Evolutionary conservation across 1,140 invertebrate genomes (phyloP).

Genomic region (Rhagoletis zephyria): DNA sequence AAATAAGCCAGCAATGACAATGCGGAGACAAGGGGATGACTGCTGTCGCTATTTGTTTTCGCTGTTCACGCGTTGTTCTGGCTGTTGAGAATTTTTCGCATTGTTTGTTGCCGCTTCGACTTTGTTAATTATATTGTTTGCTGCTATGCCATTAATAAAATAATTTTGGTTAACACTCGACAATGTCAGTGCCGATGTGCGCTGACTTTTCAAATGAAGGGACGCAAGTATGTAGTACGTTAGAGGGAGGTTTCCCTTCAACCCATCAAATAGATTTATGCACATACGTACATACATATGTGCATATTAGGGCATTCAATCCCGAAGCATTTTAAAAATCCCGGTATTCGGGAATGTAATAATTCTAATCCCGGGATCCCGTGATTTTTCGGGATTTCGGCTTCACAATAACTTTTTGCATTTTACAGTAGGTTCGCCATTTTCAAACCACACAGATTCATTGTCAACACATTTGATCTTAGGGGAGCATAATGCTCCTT

Average conservation of each 20-base stretch:
- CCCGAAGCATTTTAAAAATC: no score
- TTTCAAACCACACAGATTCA: no score
- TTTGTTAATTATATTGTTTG: constrained; percentile 48
- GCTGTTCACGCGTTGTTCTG: background rate
- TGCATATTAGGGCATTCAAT: no score
- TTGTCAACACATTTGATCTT: no score
- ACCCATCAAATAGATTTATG: background rate
- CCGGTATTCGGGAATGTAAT: no score
- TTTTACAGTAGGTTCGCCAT: no score
- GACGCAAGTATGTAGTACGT: background rate
- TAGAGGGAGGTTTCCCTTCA: background rate
- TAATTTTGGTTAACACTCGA: constrained; percentile 34
- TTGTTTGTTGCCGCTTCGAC: constrained; percentile 10
- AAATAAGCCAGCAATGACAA: background rate
- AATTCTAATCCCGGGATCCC: no score
- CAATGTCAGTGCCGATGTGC: background rate
- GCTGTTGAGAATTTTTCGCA: background rate
- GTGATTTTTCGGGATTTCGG: no score
- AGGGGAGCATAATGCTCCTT: no score
- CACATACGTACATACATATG: background rate
- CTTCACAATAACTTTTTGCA: no score
- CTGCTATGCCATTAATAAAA: constrained; percentile 39
- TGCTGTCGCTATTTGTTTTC: background rate
- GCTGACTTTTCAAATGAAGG: background rate
- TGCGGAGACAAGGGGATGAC: background rate